Base-by-base conservation (phyloP, 2,888 invertebrate species). In the Catocala nupta region DNA sequence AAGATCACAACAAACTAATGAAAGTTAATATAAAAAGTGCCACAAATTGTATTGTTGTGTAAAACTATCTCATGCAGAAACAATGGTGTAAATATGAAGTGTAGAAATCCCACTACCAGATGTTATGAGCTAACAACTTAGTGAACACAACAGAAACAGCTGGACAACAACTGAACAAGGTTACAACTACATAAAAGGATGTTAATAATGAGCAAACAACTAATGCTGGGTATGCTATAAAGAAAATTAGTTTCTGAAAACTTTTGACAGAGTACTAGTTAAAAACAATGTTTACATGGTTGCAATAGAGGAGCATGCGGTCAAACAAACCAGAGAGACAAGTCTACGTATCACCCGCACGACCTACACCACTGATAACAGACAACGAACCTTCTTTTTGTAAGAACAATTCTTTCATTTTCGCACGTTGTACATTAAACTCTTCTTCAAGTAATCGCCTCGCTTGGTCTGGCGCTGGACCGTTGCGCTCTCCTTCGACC, bases 331-430 rank as follows among this genome's bases (percentile, higher is more conserved):
- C 70, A 69, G 62, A 69, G 62, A 52, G 58, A 71, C 73, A 74
- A 71, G 65, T 62, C 55, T 73, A 75, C 55, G 51, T 62, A 69
- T 71, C 71, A 66, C 68, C 73, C 71, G 65, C 59, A 54, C 66
- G 65, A 57, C 70, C 81, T 77, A 77, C 71, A 73, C 78, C 68
- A 55, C 63, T 66, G 64, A 71, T 67, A 68, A 63, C 68, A 51
- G 60, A 67, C 70, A 83, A 89, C 90, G 84, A 94, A 97, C 98
- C 97, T 96, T 99, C 99, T 95, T 98, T 99, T 89, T 98, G 98
- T 81, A 98, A 95, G 93, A 97, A 99, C 63, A 99, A 92, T 81
- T 98, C 98, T 95, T 98, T 98, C 95, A 99, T 96, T 95, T 97
- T 97, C 45, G 98, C 99, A 79, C 99, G 95, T 89, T 99, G 98